These are phyloP conservation scores for Drosophila diplacantha DNA, from an alignment of 2,888 invertebrate species.

Conservation along the genomic window DNA sequence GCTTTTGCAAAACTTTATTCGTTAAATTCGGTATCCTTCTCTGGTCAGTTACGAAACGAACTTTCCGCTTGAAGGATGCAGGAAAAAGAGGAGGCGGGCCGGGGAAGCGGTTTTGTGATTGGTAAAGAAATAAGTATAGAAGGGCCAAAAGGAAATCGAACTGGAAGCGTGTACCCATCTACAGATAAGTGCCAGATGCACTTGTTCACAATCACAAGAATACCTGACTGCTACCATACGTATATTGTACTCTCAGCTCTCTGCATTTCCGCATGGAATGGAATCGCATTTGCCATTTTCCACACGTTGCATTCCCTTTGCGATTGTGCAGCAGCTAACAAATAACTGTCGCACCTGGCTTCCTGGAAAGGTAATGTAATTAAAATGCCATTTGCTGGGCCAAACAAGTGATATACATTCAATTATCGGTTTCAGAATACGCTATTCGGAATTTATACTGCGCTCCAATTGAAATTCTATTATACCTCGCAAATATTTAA, in stretches of 20 bases:
- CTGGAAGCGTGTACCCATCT: not conserved
- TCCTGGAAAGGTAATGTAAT: slow-evolving; percentile 47
- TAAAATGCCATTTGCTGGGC: slow-evolving; percentile 50
- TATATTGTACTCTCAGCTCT: slow-evolving; percentile 12
- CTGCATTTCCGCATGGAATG: slow-evolving; percentile 11
- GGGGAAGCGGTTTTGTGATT: slow-evolving; percentile 19
- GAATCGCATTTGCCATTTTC: slow-evolving; percentile 36
- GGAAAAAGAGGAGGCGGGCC: not conserved
- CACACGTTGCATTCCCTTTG: slow-evolving; percentile 28
- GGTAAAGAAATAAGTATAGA: slow-evolving; percentile 3
- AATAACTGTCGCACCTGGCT: slow-evolving; percentile 28
- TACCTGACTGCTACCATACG: slow-evolving; percentile 5
- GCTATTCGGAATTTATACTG: slow-evolving; percentile 43
- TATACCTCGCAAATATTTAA: slow-evolving; percentile 42
- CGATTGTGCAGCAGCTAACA: slow-evolving; percentile 9
- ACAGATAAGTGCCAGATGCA: slow-evolving; percentile 33
- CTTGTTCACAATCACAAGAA: slow-evolving; percentile 18
- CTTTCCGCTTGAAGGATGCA: slow-evolving; percentile 13
- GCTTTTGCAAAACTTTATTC: slow-evolving; percentile 20
- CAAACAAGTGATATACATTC: slow-evolving; percentile 44
- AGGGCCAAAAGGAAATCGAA: not conserved
- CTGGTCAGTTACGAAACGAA: slow-evolving; percentile 27
- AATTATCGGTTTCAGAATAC: slow-evolving; percentile 40
- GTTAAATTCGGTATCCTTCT: slow-evolving; percentile 17
- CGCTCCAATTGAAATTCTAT: slow-evolving; percentile 50